These are phyloP conservation scores for Rutilus rutilus DNA, from an alignment of 2,113 vertebrate species.

Conservation along the genomic window DNA sequence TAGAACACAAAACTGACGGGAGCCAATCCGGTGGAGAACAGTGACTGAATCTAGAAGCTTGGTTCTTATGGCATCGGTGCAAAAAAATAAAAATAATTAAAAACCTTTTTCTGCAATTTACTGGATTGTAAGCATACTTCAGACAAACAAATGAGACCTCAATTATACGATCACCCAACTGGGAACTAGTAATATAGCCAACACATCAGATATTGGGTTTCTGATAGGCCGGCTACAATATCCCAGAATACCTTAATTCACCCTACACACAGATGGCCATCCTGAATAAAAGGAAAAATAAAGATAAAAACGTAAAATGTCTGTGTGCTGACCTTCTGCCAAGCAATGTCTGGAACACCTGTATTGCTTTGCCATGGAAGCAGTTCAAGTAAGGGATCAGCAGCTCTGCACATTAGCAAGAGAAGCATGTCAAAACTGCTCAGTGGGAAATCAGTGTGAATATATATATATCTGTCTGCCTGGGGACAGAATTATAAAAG, in stretches of 20 bases:
- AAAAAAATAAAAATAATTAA: no score
- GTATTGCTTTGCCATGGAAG: conserved; percentile 3
- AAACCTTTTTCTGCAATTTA: no score
- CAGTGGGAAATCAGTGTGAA: conserved; percentile 23
- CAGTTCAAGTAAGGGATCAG: conserved; percentile 16
- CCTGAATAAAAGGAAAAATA: background rate
- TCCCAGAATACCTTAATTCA: background rate
- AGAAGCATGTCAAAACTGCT: conserved; percentile 26
- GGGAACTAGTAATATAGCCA: background rate
- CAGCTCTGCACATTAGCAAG: background rate
- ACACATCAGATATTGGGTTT: background rate
- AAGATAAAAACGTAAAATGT: background rate
- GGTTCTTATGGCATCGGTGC: no score
- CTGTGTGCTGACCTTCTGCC: background rate
- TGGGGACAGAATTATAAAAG: conserved; percentile 16
- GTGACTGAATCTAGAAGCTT: no score
- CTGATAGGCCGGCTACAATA: background rate
- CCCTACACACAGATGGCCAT: background rate
- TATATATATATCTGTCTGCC: conserved; percentile 27
- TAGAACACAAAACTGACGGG: no score
- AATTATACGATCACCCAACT: background rate
- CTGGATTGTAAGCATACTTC: background rate
- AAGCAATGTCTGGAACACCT: background rate
- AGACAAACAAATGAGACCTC: background rate
- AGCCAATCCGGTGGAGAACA: no score